Evolutionary conservation across 2,797 vertebrate species (phyloP), one percentile per base, ranked within the genome.

Genomic region (Eleutherodactylus coqui): DNA sequence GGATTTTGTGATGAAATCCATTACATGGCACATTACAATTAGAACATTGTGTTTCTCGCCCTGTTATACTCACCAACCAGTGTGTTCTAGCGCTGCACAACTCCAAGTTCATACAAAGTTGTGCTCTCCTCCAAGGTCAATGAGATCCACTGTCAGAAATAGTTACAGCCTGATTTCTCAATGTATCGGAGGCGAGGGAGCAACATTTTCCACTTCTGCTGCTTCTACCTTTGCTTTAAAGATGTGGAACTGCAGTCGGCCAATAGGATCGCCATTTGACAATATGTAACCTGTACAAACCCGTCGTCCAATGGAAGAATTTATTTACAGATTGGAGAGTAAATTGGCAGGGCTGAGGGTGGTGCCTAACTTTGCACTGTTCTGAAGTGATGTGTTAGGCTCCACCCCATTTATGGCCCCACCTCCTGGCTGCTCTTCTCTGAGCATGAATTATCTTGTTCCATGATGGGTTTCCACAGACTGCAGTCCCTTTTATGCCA

Each of bases 21-120:
- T 87, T 84, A 72, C 81, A 83, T 84, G 86, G 81, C 69, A 87
- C 75, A 79, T 87, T 84, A 84, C 73, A 72, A 84, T 87, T 79
- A 73, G 86, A 79, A 83, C 75, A 83, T 83, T 55, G 55, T 79
- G 45, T 83, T 87, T 70, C 58, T 64, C 53, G 32, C 79, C 58
- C 79, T 51, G 67, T 43, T 73, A 70, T 83, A 53, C 55, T 49
- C 24, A 78, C 58, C 49, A 69, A 36, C 75, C 82, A 29, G 64
- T 10, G 21, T 62, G 70, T 79, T 79, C 64, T 32, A 78, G 14
- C 11, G 34, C 62, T 36, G 27, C 32, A 32, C 32, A 73, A 69
- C 80, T 69, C 64, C 17, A 19, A 36, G 49, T 60, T 79, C 72
- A 2, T 17, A 43, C 62, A 73, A 70, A 83, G 32, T 49, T 75